A percentile compares a stretch with the other conserved stretches of the same genome.
These are phyloP conservation scores for Enteromius radiatus DNA, from an alignment of 2,797 vertebrate species.

Conservation along the genomic window DNA sequence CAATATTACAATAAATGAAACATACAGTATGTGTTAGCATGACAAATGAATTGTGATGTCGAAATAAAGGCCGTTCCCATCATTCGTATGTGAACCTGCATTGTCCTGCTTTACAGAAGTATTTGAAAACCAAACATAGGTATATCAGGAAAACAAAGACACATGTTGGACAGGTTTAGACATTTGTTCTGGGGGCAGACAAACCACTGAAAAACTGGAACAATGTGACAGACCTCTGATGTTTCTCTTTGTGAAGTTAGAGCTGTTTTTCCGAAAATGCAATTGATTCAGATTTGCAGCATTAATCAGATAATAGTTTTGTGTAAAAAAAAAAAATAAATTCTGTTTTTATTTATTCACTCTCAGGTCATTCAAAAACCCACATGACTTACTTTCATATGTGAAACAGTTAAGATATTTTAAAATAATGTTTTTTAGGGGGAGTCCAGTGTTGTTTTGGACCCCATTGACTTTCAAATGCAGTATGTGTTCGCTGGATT, in stretches of 20 bases:
- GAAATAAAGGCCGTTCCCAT: conserved; percentile 47
- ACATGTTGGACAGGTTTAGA: conserved; percentile 49
- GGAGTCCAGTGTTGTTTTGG: neutral
- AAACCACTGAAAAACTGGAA: conserved; percentile 13
- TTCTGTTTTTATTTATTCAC: neutral
- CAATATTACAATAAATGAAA: conserved; percentile 8
- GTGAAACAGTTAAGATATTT: neutral
- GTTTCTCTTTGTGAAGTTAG: conserved; percentile 25
- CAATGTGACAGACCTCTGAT: conserved; percentile 22
- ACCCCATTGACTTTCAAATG: neutral
- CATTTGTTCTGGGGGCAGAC: conserved; percentile 22
- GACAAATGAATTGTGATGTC: conserved; percentile 48
- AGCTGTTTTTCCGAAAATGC: neutral
- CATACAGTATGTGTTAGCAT: conserved; percentile 51
- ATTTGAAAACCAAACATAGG: conserved; percentile 50
- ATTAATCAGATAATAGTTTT: neutral
- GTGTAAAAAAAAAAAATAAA: neutral
- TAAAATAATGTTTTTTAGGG: neutral
- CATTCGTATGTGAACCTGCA: conserved; percentile 17
- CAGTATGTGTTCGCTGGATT: neutral
- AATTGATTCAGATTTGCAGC: neutral
- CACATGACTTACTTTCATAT: neutral
- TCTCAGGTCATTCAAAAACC: neutral
- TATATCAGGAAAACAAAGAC: conserved; percentile 44
- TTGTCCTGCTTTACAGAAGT: conserved; percentile 35